These are phyloP conservation scores for Hylia prasina DNA, from an alignment of 2,113 vertebrate genomes.

Conservation along the genomic window DNA sequence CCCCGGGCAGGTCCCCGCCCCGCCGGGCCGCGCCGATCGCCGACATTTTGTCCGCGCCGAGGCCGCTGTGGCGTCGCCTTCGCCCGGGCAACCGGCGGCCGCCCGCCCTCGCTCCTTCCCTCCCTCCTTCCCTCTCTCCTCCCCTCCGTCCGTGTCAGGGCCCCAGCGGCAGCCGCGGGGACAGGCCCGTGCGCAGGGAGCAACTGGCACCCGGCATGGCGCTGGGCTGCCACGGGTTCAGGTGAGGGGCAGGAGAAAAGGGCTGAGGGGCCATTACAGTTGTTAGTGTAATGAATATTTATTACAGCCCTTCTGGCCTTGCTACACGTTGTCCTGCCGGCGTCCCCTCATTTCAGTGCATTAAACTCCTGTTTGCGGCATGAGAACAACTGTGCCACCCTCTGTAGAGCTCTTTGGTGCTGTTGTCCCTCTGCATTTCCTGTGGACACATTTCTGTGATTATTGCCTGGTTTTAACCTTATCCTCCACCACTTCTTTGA, in stretches of 20 bases:
- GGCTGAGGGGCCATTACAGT: background rate
- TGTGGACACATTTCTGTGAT: background rate
- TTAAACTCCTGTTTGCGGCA: background rate
- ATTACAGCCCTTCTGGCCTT: background rate
- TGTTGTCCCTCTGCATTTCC: background rate
- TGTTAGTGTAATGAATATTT: background rate
- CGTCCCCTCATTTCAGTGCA: background rate
- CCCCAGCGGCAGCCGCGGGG: background rate
- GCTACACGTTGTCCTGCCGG: accelerated
- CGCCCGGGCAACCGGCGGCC: constrained; percentile 17
- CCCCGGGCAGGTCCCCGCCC: background rate
- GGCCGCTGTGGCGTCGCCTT: background rate
- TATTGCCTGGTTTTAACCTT: background rate
- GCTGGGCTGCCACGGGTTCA: accelerated
- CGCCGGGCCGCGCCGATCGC: background rate
- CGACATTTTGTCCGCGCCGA: constrained; percentile 35
- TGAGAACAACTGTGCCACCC: accelerated
- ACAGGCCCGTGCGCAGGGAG: accelerated
- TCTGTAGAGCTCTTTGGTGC: background rate
- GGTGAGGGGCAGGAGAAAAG: too few relatives aligned
- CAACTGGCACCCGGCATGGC: background rate
- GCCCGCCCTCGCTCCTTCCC: background rate
- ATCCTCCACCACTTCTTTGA: background rate
- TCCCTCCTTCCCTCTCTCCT: background rate
- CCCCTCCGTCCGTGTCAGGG: background rate